phyloP scores from a whole-genome alignment of 1,140 invertebrate genomes.

The Lepidurus apus region DNA sequence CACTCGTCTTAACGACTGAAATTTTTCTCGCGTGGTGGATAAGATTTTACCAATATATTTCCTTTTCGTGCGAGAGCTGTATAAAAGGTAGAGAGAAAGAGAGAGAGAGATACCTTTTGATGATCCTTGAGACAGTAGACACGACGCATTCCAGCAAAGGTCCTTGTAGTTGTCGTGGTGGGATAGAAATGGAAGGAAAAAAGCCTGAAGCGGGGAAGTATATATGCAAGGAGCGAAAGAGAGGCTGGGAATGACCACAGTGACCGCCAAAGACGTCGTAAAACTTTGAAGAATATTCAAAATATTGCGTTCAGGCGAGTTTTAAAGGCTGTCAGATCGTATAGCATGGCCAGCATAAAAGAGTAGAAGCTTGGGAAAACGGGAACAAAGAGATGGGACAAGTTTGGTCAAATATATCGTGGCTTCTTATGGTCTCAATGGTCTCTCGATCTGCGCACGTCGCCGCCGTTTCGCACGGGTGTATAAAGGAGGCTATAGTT shows the following conservation, averaged over 20 bases:
- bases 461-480: no score
- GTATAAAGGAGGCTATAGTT: no score
- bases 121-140: conserved; percentile 4
- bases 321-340: not conserved
- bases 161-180: conserved; percentile 6
- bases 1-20: not conserved
- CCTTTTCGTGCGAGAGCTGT: not conserved
- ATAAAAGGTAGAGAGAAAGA: not conserved
- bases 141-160: conserved; percentile 14
- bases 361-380: no score
- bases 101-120: not conserved
- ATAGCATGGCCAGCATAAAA: no score
- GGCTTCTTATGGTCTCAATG: no score
- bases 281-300: not conserved
- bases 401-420: no score
- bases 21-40: not conserved
- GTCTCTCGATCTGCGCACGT: no score
- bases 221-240: not conserved
- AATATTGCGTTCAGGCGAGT: not conserved
- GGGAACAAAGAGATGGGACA: no score
- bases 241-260: not conserved
- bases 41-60: not conserved
- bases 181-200: not conserved
- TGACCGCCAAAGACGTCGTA: conserved; percentile 13
- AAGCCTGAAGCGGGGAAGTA: not conserved